Conservation (phyloP, 2,888 invertebrate genomes). For the Drosophila sordidula region DNA sequence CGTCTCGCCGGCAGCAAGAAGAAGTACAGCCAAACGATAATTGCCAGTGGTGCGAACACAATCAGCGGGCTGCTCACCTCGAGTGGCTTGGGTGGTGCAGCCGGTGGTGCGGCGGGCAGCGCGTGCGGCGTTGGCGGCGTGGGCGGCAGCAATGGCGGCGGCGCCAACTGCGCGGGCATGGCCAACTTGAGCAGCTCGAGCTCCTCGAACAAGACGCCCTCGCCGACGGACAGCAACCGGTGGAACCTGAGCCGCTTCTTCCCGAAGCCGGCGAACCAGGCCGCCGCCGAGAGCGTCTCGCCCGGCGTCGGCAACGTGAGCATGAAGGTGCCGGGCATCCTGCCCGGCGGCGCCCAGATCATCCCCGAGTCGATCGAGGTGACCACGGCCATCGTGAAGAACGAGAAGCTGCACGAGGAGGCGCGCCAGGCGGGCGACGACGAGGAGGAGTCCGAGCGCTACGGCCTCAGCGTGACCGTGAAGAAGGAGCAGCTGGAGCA, state of each 20-base stretch:
- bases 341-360: slow-evolving; percentile 82
- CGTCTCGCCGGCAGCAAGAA: slow-evolving; percentile 56
- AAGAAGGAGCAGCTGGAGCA: slow-evolving; percentile 77
- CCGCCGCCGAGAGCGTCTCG: slow-evolving; percentile 73
- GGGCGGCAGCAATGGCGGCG: slow-evolving; percentile 19
- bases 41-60: slow-evolving; percentile 72
- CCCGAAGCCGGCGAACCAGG: slow-evolving; percentile 70
- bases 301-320: slow-evolving; percentile 74
- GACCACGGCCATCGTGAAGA: slow-evolving; percentile 81
- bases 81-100: slow-evolving; percentile 47
- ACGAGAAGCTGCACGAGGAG: slow-evolving; percentile 74
- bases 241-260: slow-evolving; percentile 82
- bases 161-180: slow-evolving; percentile 49
- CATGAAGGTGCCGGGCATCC: slow-evolving; percentile 78
- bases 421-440: slow-evolving; percentile 56
- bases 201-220: slow-evolving; percentile 81
- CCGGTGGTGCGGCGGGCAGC: slow-evolving; percentile 3
- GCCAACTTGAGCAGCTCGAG: slow-evolving; percentile 69
- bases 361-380: slow-evolving; percentile 82
- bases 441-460: slow-evolving; percentile 60
- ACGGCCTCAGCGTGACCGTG: slow-evolving; percentile 76
- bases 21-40: slow-evolving; percentile 71
- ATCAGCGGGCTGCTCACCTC: slow-evolving; percentile 71
- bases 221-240: slow-evolving; percentile 82
- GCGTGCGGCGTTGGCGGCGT: slow-evolving; percentile 5